Evolutionary conservation across 2,888 invertebrate genomes (phyloP).

Genomic region (Mylabris sibirica): DNA sequence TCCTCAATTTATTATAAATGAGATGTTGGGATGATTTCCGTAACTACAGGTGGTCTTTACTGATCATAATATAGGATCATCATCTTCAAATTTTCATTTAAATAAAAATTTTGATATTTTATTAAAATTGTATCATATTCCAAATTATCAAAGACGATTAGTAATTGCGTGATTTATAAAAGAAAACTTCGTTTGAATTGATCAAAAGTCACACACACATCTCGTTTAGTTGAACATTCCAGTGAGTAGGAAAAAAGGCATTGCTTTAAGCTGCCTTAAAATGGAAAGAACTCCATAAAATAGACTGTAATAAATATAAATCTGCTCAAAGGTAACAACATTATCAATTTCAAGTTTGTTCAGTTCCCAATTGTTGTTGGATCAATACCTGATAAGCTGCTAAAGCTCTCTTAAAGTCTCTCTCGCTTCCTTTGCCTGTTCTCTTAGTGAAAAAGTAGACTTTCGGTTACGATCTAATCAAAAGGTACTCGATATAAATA

Average conservation of each 20-base stretch:
- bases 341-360: slow-evolving; percentile 20
- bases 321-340: slow-evolving; percentile 10
- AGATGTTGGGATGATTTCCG: background rate
- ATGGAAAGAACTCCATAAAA: no score
- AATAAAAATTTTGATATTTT: no score
- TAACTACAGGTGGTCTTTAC: background rate
- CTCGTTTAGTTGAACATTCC: no score
- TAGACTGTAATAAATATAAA: background rate
- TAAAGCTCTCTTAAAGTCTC: background rate
- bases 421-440: background rate
- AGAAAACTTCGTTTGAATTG: no score
- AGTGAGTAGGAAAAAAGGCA: no score
- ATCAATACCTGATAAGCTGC: slow-evolving; percentile 29
- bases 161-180: no score
- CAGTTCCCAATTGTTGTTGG: slow-evolving; percentile 16
- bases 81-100: no score
- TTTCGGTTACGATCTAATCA: background rate
- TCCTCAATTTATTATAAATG: background rate
- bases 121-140: no score
- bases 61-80: no score
- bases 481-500: slow-evolving; percentile 2
- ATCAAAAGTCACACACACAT: no score
- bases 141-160: no score
- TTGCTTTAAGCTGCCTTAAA: no score
- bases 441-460: background rate